Percentiles rank a stretch among this genome's conserved stretches.
phyloP scores from a whole-genome alignment of 2,797 vertebrate species.

The Clarias fuscus region DNA sequence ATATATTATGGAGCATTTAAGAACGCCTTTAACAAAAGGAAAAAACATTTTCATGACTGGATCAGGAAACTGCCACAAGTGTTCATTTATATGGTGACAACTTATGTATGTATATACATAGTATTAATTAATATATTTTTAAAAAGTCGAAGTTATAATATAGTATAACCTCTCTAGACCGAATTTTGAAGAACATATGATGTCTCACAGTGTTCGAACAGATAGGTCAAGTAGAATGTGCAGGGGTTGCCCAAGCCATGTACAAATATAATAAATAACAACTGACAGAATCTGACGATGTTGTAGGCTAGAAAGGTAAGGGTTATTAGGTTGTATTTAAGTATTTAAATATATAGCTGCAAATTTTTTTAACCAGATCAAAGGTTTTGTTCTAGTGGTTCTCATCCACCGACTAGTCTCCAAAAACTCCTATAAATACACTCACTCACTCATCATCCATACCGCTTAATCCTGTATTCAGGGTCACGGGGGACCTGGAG shows the following conservation, averaged over 20 bases:
- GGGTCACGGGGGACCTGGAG: too few relatives aligned
- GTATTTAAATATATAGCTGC: background rate
- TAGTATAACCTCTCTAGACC: background rate
- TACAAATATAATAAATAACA: background rate
- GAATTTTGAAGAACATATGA: background rate
- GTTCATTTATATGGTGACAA: too few relatives aligned
- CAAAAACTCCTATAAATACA: background rate
- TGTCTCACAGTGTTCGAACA: background rate
- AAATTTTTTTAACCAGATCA: background rate
- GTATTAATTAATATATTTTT: background rate
- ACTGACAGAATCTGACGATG: background rate
- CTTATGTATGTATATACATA: too few relatives aligned
- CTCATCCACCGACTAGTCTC: background rate
- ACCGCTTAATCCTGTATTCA: too few relatives aligned
- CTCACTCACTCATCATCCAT: too few relatives aligned
- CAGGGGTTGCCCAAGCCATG: background rate
- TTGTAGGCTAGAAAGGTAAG: background rate
- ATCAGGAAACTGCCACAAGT: background rate
- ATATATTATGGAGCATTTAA: too few relatives aligned
- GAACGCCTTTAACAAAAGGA: too few relatives aligned
- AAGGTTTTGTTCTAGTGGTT: background rate
- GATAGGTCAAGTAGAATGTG: background rate
- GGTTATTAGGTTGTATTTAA: background rate
- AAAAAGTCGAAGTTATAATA: background rate
- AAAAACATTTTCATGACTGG: too few relatives aligned